phyloP scores from a whole-genome alignment of 2,797 vertebrate species.

The Triplophysa bombifrons region DNA sequence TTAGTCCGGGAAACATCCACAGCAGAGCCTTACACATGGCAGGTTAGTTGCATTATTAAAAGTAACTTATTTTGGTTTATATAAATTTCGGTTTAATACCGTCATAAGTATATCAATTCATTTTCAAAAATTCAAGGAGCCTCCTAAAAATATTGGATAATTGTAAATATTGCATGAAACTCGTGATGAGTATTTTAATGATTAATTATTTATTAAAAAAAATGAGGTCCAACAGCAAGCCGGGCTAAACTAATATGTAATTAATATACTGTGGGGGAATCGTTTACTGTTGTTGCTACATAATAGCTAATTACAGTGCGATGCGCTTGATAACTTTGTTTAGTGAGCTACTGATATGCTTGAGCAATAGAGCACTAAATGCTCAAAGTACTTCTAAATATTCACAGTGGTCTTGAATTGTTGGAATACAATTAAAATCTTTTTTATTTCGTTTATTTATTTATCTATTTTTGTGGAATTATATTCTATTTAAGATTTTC shows the following conservation, averaged over 20 bases:
- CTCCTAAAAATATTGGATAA: background rate
- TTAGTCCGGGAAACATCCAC: conserved; percentile 79
- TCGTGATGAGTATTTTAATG: background rate
- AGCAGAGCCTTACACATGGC: conserved; percentile 79
- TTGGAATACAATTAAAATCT: background rate
- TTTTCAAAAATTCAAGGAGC: background rate
- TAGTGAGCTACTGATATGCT: conserved; percentile 34
- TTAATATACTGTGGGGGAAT: background rate
- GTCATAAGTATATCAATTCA: background rate
- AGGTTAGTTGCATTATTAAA: conserved; percentile 69
- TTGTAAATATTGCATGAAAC: background rate
- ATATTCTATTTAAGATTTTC: background rate
- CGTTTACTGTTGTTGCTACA: conserved; percentile 30
- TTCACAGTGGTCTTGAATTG: background rate
- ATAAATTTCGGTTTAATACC: background rate
- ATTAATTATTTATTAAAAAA: background rate
- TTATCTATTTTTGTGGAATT: background rate
- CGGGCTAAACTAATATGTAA: background rate
- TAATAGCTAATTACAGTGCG: conserved; percentile 32
- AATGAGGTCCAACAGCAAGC: background rate
- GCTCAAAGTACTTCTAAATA: background rate
- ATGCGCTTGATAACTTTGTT: conserved; percentile 41
- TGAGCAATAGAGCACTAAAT: background rate
- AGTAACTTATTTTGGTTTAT: background rate
- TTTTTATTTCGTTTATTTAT: too few species aligned